Evolutionary conservation across 2,113 vertebrate species (phyloP), one percentile per base, ranked within the genome.

Genomic region (Onychorhynchus coronatus): DNA sequence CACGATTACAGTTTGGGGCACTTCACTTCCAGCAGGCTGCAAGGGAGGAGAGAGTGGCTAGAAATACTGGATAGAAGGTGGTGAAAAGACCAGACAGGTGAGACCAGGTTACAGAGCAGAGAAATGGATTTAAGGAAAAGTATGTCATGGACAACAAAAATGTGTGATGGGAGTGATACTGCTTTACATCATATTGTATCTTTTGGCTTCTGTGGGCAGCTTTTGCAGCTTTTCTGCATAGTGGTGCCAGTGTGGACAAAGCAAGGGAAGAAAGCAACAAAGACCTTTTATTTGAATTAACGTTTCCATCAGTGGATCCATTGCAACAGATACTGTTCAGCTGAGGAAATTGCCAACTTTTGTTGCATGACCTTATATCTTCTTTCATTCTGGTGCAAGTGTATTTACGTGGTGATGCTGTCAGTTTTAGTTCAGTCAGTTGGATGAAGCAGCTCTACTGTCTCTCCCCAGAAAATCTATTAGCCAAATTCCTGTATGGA

Each of bases 261-360:
- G 37, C 37, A 67, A 73, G 37, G n/a, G 21, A 71, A 91, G 56
- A 81, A 59, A 63, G 25, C 49, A 85, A 77, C 41, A 41, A 82
- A 89, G n/a, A 49, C 30, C 65, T 88, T 79, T 62, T 42, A 24
- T 88, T 58, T 94, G 55, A 71, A 80, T 80, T 58, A 85, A 72
- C 1, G 1, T 61, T 74, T 59, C 81, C 28, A 25, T 80, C 55
- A 56, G 31, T 0, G 0, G 39, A 74, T 83, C 47, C 19, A 14
- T 73, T 71, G 72, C 55, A 88, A 35, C 42, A 67, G 47, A 47
- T 22, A 71, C 19, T 2, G 0, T 68, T 90, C 37, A 46, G 47
- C 50, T 71, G 79, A 50, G 21, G 76, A 83, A 82, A 74, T 4
- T 20, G 27, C 83, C 42, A 68, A 33, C 59, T 62, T 14, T n/a